Evolutionary conservation across 2,113 vertebrate species (phyloP), one percentile per base, ranked within the genome.

Genomic region (Pithys albifrons): DNA sequence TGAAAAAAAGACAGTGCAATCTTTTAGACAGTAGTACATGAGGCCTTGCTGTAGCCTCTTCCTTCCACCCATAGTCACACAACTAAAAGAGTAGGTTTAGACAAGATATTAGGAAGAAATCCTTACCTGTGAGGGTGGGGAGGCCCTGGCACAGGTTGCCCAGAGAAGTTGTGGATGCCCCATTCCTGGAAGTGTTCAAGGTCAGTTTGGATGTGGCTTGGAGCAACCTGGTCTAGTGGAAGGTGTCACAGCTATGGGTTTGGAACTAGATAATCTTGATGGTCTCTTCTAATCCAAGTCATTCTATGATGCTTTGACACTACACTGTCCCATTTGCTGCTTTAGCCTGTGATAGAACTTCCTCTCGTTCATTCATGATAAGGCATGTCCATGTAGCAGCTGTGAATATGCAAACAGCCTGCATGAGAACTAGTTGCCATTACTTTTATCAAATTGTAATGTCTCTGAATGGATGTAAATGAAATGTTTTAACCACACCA

Each of bases 31-130:
- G 46, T 11, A 31, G 4, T 57, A 22, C 8, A 5, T 10, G 14
- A 24, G 19, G 2, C 57, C 29, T 73, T 37, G 39, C 28, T 91
- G 41, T 12, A 70, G 25, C 27, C 14, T 45, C 33, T n/a, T 88
- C 19, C 41, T 91, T 77, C 37, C 6, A 10, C 37, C 25, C 14
- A 7, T 4, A 37, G 31, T 25, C 0, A 0, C n/a, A n/a, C 3
- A 84, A 6, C 31, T 57, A 7, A 43, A 71, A 57, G 41, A 19
- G n/a, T 12, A 43, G 31, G 31, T 14, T 76, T 49, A 43, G 14
- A 14, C 9, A 4, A 43, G 20, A 28, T 49, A 4, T 33, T 11
- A 7, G 64, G 55, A 43, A 31, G 48, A 49, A 76, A 55, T 55
- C 31, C 41, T 41, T 39, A 6, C 12, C 17, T 64, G 5, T 12